Conservation (phyloP, 2,888 invertebrate species). For the Odontomyia ornata region DNA sequence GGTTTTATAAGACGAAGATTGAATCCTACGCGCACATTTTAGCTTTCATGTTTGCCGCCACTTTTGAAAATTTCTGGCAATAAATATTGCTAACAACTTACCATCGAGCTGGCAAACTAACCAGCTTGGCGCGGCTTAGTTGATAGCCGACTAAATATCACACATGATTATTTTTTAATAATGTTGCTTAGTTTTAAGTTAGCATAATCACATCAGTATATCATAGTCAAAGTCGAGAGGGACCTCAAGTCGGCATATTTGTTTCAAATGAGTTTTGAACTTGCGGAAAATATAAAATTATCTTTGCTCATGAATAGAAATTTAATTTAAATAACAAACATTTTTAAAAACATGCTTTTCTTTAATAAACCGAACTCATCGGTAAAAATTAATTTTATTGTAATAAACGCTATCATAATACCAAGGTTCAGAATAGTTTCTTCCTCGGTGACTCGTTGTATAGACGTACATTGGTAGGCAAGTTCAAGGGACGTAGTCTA, state of each 20-base stretch:
- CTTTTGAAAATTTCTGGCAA: neutral
- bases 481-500: too few species aligned
- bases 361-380: too few species aligned
- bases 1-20: slow-evolving; percentile 1
- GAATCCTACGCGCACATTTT: slow-evolving; percentile 7
- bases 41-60: slow-evolving; percentile 24
- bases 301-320: too few species aligned
- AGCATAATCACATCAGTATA: neutral
- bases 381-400: too few species aligned
- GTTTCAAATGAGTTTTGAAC: too few species aligned
- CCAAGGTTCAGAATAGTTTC: too few species aligned
- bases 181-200: neutral
- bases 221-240: neutral
- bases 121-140: neutral
- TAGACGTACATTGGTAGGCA: too few species aligned
- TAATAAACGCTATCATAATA: too few species aligned
- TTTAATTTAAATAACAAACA: neutral
- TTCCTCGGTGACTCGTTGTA: too few species aligned
- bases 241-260: neutral
- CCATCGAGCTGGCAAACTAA: neutral
- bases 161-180: slow-evolving; percentile 25
- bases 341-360: neutral
- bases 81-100: slow-evolving; percentile 31
- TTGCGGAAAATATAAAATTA: too few species aligned
- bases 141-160: neutral